Conservation (phyloP, 2,888 invertebrate species). For the Euphydryas editha region DNA sequence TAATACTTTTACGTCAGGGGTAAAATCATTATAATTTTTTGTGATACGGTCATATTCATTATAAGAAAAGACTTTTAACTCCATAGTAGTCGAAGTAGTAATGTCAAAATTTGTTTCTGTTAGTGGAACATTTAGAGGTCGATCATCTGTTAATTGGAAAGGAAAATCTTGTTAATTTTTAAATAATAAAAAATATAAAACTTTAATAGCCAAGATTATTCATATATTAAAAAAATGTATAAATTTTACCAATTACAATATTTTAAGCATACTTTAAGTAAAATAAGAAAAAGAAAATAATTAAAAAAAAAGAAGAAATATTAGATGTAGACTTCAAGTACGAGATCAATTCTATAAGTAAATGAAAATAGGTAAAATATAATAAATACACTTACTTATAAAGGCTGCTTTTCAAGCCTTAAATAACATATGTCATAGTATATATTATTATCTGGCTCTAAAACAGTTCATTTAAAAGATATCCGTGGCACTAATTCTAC, state of each 20-base stretch:
- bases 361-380: neutral
- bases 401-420: constrained; percentile 46
- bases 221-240: neutral
- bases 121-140: constrained; percentile 78
- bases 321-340: constrained; percentile 50
- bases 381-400: constrained; percentile 8
- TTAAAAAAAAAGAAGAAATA: constrained; percentile 34
- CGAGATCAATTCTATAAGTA: neutral
- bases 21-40: constrained; percentile 14
- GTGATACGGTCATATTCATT: constrained; percentile 6
- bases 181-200: no score
- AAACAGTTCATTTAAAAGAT: constrained; percentile 33
- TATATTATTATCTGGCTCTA: constrained; percentile 33
- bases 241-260: neutral
- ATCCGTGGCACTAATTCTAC: constrained; percentile 33
- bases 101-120: constrained; percentile 71
- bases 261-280: constrained; percentile 11
- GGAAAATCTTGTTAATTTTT: constrained; percentile 51
- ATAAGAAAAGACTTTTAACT: constrained; percentile 33
- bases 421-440: constrained; percentile 34
- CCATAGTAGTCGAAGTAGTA: constrained; percentile 44
- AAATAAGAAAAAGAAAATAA: constrained; percentile 37
- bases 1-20: neutral
- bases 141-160: constrained; percentile 82
- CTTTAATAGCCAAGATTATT: neutral